Base-by-base conservation (phyloP, 1,140 invertebrate species). In the Leptinotarsa defecta region DNA sequence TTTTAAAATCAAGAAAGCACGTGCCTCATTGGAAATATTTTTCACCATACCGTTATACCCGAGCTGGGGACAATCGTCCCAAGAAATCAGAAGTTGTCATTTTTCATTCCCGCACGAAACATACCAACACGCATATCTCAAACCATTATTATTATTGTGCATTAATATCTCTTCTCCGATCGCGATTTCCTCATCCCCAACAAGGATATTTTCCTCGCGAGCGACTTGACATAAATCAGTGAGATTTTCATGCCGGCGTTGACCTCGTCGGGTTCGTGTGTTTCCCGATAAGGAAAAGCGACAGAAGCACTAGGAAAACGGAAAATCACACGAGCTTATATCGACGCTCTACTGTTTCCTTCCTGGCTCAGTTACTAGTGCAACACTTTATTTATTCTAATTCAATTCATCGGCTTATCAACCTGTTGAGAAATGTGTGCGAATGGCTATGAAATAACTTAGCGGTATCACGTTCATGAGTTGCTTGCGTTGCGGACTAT, bases 321-420 rank as follows among this genome's bases (percentile, higher is more conserved):
- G 52, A 19, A 17, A 17, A 57, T 57, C 52, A 57, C 52, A 57
- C 52, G 52, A 57, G 17, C 52, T 57, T 57, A 57, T 57, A 57
- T 57, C 52, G 52, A 57, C 52, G 52, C 52, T 57, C 52, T 57
- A 57, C 52, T 57, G 52, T 57, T 57, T 57, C 52, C 52, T 57
- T 57, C 52, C 52, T 57, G 6, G 52, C 52, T 57, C 52, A 57
- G 52, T 57, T 57, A 57, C 52, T 19, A 57, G 52, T 57, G 52
- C n/a, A 57, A 17, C 4, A 17, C n/a, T 57, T 57, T 57, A 57
- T 57, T 57, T 57, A 57, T 57, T 57, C 52, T 57, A 57, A 57
- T 57, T 57, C 52, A 57, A 57, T 57, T 57, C 52, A 57, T 57
- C n/a, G 52, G 52, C 52, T 57, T 57, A 57, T 57, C 52, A 57